Evolutionary conservation across 2,888 invertebrate genomes (phyloP).

Genomic region (Deroplatys truncata): DNA sequence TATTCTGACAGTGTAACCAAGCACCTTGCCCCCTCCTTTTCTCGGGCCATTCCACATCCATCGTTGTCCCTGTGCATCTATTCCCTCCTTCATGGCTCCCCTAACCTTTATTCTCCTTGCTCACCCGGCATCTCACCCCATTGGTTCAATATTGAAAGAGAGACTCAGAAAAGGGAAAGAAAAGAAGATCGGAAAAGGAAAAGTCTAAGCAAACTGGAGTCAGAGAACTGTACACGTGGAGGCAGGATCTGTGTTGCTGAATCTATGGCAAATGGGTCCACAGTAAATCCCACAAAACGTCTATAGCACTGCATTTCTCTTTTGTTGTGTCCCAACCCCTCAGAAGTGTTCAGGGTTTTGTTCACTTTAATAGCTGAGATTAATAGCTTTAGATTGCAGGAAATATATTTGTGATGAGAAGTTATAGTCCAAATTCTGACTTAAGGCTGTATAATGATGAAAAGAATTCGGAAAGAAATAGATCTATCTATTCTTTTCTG

Average conservation of each 20-base stretch:
- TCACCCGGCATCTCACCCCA: conserved; percentile 1
- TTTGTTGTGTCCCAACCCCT: neutral
- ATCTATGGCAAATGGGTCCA: neutral
- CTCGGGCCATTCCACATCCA: neutral
- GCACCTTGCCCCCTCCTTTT: neutral
- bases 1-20: neutral
- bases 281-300: neutral
- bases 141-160: conserved; percentile 18
- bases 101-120: conserved; percentile 5
- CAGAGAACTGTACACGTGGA: neutral
- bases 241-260: neutral
- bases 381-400: too few relatives aligned
- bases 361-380: neutral
- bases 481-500: too few relatives aligned
- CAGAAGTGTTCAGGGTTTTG: neutral
- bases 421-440: too few relatives aligned
- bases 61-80: conserved; percentile 2
- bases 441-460: too few relatives aligned
- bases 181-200: neutral
- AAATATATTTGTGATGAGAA: too few relatives aligned
- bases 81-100: conserved; percentile 7
- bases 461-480: too few relatives aligned
- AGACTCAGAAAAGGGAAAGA: neutral
- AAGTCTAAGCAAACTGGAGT: neutral
- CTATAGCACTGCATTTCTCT: neutral